Base-by-base conservation (phyloP, 2,113 vertebrate genomes). In the Bujurquina vittata region DNA sequence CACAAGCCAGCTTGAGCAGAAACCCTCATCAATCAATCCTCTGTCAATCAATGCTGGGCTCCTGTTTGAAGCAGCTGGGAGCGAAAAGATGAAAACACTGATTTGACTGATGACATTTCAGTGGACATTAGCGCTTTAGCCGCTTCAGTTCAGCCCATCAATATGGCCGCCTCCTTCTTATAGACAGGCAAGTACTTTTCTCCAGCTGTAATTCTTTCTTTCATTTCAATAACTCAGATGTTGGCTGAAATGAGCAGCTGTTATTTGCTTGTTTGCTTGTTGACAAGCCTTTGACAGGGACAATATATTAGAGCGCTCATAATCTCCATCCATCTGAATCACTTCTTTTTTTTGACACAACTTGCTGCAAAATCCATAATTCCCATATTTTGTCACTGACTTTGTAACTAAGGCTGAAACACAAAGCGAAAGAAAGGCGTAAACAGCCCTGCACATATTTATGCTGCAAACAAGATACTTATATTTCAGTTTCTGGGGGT, bases 21-120 rank as follows among this genome's bases (percentile, higher is more conserved):
- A 62, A 58, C 59, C n/a, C 81, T 87, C 91, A 90, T 93, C 90
- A 93, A 88, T 94, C 92, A 80, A 65, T 83, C 49, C 54, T 14
- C 81, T 89, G 93, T 93, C 94, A 94, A 90, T 94, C 93, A 93
- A 92, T 91, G 87, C 49, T 83, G 60, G 75, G 65, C 82, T 84
- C 33, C 33, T 7, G 12, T 55, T 81, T 57, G 80, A 85, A 86
- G 52, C 58, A 76, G 77, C 81, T 59, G 84, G 75, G 79, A 77
- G 75, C 49, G 46, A 75, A 26, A 74, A 90, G 84, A 93, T 89
- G 92, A 90, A 90, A 80, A 62, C 26, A 31, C 80, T 79, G 88
- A 91, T 94, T 92, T 94, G 93, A 94, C 93, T 90, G 93, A 94
- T 95, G 93, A 90, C 92, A 92, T 95, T 93, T 94, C 84, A 59